phyloP scores from a whole-genome alignment of 2,888 invertebrate genomes.

The Caenorhabditis imperialis region DNA sequence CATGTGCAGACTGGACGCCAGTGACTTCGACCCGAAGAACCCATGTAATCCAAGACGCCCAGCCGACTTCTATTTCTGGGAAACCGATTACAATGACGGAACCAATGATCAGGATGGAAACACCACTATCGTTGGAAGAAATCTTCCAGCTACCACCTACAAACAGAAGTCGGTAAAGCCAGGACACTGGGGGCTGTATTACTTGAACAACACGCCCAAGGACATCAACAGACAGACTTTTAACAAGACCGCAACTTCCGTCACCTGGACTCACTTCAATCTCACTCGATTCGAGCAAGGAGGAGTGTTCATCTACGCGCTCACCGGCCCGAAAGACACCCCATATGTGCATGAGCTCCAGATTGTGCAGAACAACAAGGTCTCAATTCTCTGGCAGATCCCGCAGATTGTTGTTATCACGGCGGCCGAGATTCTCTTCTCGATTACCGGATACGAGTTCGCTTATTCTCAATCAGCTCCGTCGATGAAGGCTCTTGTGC shows the following conservation, averaged over 20 bases:
- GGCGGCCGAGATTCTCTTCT: conserved; percentile 80
- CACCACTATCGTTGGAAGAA: conserved; percentile 12
- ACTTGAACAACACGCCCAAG: conserved; percentile 65
- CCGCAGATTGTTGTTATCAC: conserved; percentile 80
- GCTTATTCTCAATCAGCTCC: conserved; percentile 84
- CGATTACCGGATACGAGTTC: conserved; percentile 80
- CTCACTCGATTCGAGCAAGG: conserved; percentile 63
- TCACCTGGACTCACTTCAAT: conserved; percentile 14
- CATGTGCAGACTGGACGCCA: conserved; percentile 62
- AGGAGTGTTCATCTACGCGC: conserved; percentile 67
- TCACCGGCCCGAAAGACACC: conserved; percentile 53
- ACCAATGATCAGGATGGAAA: conserved; percentile 50
- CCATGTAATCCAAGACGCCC: conserved; percentile 69
- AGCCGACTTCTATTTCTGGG: conserved; percentile 73
- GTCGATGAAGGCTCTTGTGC: conserved; percentile 94
- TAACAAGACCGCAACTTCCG: conserved; percentile 41
- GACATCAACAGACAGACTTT: conserved; percentile 61
- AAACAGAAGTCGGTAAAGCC: conserved; percentile 70
- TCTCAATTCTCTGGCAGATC: conserved; percentile 79
- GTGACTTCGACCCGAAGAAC: conserved; percentile 30
- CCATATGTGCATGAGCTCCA: conserved; percentile 34
- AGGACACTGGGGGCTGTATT: conserved; percentile 74
- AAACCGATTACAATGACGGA: conserved; percentile 54
- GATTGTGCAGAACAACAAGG: conserved; percentile 63
- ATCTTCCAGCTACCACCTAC: conserved; percentile 33